Base-by-base conservation (phyloP, 2,797 vertebrate genomes). In the Tiaroga cobitis region DNA sequence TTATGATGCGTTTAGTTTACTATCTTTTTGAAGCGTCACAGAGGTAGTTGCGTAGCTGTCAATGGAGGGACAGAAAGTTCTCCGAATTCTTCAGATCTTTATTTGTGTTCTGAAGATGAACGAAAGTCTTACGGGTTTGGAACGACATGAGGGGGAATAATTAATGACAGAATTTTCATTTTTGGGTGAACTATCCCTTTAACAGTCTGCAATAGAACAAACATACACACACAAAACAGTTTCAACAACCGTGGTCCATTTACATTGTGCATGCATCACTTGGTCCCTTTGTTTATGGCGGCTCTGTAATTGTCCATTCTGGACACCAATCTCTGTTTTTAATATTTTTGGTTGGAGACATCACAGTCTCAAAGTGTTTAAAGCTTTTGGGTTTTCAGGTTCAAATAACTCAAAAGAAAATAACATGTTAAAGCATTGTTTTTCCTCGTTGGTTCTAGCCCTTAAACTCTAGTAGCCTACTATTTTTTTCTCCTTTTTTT, bases 331-430 rank as follows among this genome's bases (percentile, higher is more conserved):
- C 82, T 88, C 86, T 59, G 8, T 56, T 81, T 75, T 8, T 77
- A 70, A 86, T 86, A 56, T 87, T 90, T 88, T 90, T 86, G 85
- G 85, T 87, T 84, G 59, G 54, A 90, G 87, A 89, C 89, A 34
- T 85, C 70, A 82, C 79, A 43, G 84, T 76, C 84, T 73, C 81
- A 87, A 89, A 90, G 88, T 85, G 82, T 91, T 88, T 95, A 96
- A 96, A 95, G 94, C 94, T 94, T 94, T 91, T 82, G 84, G 46
- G 87, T 88, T 89, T 88, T 90, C 82, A 89, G 41, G 88, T 92
- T 88, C 84, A 83, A 84, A 87, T 88, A 89, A 89, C 81, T 76
- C 59, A 78, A 85, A 87, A 91, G 75, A 87, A 91, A 89, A 85
- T 88, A 85, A 85, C 88, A 88, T 65, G 86, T 94, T 93, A 94